Percentiles rank a stretch among this genome's conserved stretches.
phyloP scores from a whole-genome alignment of 2,797 vertebrate genomes.

The Glossophaga mutica region DNA sequence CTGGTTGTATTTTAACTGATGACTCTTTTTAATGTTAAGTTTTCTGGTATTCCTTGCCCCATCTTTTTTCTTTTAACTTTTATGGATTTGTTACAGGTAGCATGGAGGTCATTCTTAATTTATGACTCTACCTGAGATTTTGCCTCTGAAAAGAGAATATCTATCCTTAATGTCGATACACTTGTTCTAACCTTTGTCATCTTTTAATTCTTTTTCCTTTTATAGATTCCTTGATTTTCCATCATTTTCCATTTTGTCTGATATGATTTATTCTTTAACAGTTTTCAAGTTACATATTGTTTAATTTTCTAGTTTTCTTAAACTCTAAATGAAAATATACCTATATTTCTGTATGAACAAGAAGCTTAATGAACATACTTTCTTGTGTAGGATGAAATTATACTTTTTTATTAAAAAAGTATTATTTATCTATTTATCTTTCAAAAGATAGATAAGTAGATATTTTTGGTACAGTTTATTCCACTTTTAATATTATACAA shows the following conservation, averaged over 20 bases:
- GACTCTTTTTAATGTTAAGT: neutral
- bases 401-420: neutral
- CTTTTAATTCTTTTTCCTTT: conserved; percentile 6
- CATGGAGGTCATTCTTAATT: neutral
- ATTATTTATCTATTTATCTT: no score
- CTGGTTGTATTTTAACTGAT: conserved; percentile 8
- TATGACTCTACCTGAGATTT: neutral
- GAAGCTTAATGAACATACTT: neutral
- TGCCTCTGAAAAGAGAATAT: neutral
- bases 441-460: neutral
- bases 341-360: neutral
- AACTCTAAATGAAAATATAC: neutral
- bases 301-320: neutral
- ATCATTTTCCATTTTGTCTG: neutral
- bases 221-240: neutral
- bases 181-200: neutral
- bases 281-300: neutral
- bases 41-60: neutral
- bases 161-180: neutral
- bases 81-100: neutral
- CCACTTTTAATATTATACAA: neutral
- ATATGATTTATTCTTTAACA: neutral
- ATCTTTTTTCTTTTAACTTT: conserved; percentile 1
- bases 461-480: neutral
- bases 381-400: neutral